A percentile compares a stretch with the other conserved stretches of the same genome.
phyloP scores from a whole-genome alignment of 2,113 vertebrate genomes.

The Trachemys scripta region DNA sequence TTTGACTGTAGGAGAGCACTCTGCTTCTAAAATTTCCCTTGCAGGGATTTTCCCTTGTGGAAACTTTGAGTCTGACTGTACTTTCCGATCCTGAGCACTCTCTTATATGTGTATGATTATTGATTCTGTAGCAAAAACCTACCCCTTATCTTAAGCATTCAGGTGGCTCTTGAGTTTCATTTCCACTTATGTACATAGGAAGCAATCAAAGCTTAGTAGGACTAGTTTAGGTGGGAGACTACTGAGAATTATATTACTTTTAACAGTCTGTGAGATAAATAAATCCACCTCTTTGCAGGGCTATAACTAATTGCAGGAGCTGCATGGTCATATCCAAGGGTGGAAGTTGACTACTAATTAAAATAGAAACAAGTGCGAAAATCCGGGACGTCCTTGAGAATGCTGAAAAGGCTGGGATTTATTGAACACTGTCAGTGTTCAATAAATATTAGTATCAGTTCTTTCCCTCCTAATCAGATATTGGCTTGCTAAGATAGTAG shows the following conservation, averaged over 20 bases:
- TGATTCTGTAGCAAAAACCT: slow-evolving; percentile 2
- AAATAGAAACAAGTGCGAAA: slow-evolving; percentile 40
- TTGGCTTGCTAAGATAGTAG: not conserved
- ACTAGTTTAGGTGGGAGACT: accelerated
- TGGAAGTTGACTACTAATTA: not conserved
- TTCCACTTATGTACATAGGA: not conserved
- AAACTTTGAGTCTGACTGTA: slow-evolving; percentile 70
- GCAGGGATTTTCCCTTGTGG: slow-evolving; percentile 70
- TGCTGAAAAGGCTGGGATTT: slow-evolving; percentile 2
- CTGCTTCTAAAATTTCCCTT: slow-evolving; percentile 65
- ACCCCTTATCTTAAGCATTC: not conserved
- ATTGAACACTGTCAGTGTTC: not conserved
- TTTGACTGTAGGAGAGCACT: slow-evolving; percentile 1
- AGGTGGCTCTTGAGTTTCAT: not conserved
- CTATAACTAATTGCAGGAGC: not conserved
- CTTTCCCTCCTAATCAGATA: not conserved
- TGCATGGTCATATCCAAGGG: accelerated
- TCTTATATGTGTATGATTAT: not conserved
- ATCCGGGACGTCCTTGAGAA: not conserved
- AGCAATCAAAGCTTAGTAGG: accelerated
- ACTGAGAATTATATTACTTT: not conserved
- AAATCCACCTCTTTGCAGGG: not conserved
- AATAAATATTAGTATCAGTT: accelerated
- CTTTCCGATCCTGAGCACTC: slow-evolving; percentile 61
- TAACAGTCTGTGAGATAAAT: not conserved